Evolutionary conservation across 2,113 vertebrate genomes (phyloP), one percentile per base, ranked within the genome.

Genomic region (Columba livia): DNA sequence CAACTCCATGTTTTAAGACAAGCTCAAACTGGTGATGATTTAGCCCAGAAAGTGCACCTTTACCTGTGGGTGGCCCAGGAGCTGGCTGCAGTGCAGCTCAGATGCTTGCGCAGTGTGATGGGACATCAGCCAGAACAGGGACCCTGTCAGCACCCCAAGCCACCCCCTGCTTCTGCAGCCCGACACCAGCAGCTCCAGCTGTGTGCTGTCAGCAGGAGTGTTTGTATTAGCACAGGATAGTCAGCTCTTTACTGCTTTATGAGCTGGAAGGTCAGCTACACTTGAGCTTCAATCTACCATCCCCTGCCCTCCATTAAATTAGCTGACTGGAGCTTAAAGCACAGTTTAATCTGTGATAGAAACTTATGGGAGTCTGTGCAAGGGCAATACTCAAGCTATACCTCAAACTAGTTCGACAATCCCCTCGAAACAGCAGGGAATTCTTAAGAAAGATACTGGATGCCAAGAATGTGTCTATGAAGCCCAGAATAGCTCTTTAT

Each of bases 221-320:
- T 47, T 95, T 81, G 77, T 78, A 78, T 81, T 84, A 86, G 42
- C 57, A 29, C 77, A 53, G 77, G 53, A 50, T 4, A 87, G 64
- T 72, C 86, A 83, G 79, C 86, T 84, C 91, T 92, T 90, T 5
- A 7, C 81, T 94, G 85, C 81, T 96, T 96, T 96, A 95, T 83
- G 95, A 96, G 85, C 94, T 94, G 74, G 83, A 88, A 92, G 94
- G 93, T 96, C 95, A 96, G 85, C 89, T 82, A 95, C 93, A 93
- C 81, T 96, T 96, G 91, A 96, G 93, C 93, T 95, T 78, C 94
- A 80, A 97, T 96, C 89, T 89, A 85, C 93, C 89, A 88, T 92
- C 32, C 38, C 60, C 65, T 95, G 94, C 79, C 93, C 94, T 95
- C 94, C 92, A 93, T 94, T 97, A 95, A 94, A 85, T 90, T 85